phyloP scores from a whole-genome alignment of 2,888 invertebrate genomes.

The Apotomis betuletana region DNA sequence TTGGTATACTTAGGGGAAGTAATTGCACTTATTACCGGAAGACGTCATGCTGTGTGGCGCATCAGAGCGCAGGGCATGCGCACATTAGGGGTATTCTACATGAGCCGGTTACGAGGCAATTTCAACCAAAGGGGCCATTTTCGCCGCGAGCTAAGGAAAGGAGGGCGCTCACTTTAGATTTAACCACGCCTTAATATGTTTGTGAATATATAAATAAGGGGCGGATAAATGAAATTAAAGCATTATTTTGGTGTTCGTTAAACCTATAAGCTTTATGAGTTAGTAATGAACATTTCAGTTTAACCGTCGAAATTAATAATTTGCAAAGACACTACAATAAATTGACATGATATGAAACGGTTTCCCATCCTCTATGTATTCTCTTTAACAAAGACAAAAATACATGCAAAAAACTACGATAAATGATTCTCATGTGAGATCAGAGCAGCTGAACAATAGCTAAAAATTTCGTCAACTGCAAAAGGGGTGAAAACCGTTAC shows the following conservation, averaged over 20 bases:
- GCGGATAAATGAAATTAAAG: slow-evolving; percentile 46
- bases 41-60: slow-evolving; percentile 67
- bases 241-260: slow-evolving; percentile 40
- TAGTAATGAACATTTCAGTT: slow-evolving; percentile 11
- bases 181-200: slow-evolving; percentile 74
- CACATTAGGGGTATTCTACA: slow-evolving; percentile 68
- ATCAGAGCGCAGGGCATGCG: slow-evolving; percentile 51
- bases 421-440: slow-evolving; percentile 29
- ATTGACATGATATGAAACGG: background rate
- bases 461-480: slow-evolving; percentile 38
- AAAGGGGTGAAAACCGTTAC: slow-evolving; percentile 74
- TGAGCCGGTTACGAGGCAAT: slow-evolving; percentile 69
- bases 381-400: background rate
- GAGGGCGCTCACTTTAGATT: slow-evolving; percentile 66
- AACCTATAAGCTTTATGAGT: slow-evolving; percentile 25
- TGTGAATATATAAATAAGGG: slow-evolving; percentile 54
- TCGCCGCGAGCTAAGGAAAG: slow-evolving; percentile 67
- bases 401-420: slow-evolving; percentile 7
- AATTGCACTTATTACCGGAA: slow-evolving; percentile 62
- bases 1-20: slow-evolving; percentile 43
- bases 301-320: background rate
- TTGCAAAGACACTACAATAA: background rate
- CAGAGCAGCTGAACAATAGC: slow-evolving; percentile 41
- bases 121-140: slow-evolving; percentile 72
- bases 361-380: background rate